Evolutionary conservation across 2,888 invertebrate genomes (phyloP).

Genomic region (Drosophila testacea): DNA sequence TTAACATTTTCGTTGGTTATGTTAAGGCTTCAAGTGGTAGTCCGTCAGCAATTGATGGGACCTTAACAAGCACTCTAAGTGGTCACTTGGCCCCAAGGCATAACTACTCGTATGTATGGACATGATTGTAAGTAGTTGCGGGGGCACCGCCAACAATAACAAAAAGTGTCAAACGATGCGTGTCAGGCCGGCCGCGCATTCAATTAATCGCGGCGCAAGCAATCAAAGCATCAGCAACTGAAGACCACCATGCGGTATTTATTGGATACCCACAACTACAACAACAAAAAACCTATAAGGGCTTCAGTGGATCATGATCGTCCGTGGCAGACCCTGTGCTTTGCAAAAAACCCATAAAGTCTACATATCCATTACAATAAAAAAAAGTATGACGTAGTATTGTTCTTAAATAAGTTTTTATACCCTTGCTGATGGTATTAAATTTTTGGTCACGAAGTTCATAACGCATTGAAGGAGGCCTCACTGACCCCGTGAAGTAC

Average conservation of each 20-base stretch:
- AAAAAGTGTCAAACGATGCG: slow-evolving; percentile 67
- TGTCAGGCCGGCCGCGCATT: slow-evolving; percentile 52
- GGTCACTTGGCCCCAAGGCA: slow-evolving; percentile 39
- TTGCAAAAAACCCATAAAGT: too few relatives aligned
- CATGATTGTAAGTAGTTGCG: slow-evolving; percentile 30
- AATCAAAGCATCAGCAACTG: slow-evolving; percentile 60
- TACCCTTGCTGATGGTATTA: too few relatives aligned
- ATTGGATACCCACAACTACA: slow-evolving; percentile 14
- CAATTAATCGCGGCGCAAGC: slow-evolving; percentile 66
- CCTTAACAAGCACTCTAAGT: slow-evolving; percentile 52
- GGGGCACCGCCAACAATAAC: slow-evolving; percentile 30
- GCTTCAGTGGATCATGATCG: too few relatives aligned
- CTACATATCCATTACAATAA: too few relatives aligned
- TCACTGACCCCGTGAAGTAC: too few relatives aligned
- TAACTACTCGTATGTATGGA: neutral
- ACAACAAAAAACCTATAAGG: slow-evolving; percentile 3
- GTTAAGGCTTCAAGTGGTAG: slow-evolving; percentile 6
- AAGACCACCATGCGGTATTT: slow-evolving; percentile 55
- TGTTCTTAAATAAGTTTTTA: too few relatives aligned
- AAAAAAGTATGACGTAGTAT: too few relatives aligned
- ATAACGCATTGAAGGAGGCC: too few relatives aligned
- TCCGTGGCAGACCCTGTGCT: too few relatives aligned
- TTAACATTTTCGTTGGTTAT: slow-evolving; percentile 9
- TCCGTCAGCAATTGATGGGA: slow-evolving; percentile 41
- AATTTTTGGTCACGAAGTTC: too few relatives aligned